phyloP scores from a whole-genome alignment of 2,113 vertebrate species.

The Aix galericulata region DNA sequence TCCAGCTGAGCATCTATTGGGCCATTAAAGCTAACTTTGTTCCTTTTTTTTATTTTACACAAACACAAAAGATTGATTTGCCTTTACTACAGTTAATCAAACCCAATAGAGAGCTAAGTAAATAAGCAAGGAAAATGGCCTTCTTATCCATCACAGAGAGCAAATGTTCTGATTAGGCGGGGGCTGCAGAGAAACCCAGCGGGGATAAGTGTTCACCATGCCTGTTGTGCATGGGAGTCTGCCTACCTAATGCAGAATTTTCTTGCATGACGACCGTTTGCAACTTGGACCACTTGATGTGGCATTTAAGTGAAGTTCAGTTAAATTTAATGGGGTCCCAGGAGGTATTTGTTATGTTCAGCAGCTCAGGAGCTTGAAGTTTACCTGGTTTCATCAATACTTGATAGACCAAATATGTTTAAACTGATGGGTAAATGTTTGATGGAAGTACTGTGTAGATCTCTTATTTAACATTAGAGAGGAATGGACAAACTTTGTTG shows the following conservation, averaged over 20 bases:
- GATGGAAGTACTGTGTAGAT: neutral
- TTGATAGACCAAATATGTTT: neutral
- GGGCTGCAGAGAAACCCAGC: constrained; percentile 35
- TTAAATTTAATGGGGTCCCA: neutral
- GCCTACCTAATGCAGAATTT: constrained; percentile 6
- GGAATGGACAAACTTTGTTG: neutral
- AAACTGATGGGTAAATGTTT: neutral
- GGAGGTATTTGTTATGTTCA: neutral
- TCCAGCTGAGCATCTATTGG: constrained; percentile 69
- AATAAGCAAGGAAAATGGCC: constrained; percentile 44
- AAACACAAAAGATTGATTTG: constrained; percentile 56
- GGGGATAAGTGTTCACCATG: constrained; percentile 29
- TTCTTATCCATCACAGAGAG: constrained; percentile 36
- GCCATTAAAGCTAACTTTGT: constrained; percentile 63
- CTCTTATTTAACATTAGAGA: neutral
- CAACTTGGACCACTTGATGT: neutral
- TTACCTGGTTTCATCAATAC: neutral
- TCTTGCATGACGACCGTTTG: neutral
- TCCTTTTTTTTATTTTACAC: constrained; percentile 52
- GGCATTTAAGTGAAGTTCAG: constrained; percentile 7
- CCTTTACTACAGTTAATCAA: constrained; percentile 45
- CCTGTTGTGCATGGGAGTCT: neutral
- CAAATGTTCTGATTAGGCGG: constrained; percentile 49
- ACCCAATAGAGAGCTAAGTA: constrained; percentile 34
- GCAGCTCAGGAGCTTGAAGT: neutral